Percentiles rank a stretch among this genome's conserved stretches.
Evolutionary conservation across 1,140 invertebrate genomes (phyloP).

Genomic region (Cydia splendana): DNA sequence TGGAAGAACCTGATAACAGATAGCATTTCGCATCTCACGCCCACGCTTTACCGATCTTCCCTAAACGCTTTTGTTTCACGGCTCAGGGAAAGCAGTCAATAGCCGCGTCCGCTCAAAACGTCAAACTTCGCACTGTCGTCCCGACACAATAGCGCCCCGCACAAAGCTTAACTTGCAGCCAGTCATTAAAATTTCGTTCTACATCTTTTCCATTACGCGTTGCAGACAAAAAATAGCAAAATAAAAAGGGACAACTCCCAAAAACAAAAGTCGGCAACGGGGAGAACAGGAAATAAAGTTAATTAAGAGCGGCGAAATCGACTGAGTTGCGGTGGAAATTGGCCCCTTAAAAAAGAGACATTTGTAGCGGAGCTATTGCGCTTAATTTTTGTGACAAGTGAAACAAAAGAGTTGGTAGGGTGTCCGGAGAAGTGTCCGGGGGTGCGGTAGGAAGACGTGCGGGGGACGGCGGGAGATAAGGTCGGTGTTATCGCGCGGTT

Average conservation of each 20-base stretch:
- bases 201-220: constrained; percentile 78
- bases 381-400: constrained; percentile 80
- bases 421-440: constrained; percentile 43
- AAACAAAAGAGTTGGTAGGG: constrained; percentile 77
- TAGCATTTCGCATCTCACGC: background rate
- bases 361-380: constrained; percentile 78
- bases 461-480: constrained; percentile 66
- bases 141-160: constrained; percentile 60
- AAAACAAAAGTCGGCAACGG: constrained; percentile 75
- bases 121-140: constrained; percentile 61
- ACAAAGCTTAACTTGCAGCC: constrained; percentile 75
- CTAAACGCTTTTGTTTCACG: constrained; percentile 52
- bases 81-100: constrained; percentile 48
- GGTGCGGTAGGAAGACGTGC: constrained; percentile 45
- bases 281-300: constrained; percentile 79
- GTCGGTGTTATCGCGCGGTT: constrained; percentile 64
- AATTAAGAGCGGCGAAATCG: constrained; percentile 79
- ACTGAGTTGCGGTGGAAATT: constrained; percentile 79
- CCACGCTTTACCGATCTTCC: constrained; percentile 23
- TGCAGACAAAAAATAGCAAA: constrained; percentile 78
- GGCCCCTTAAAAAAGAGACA: constrained; percentile 78
- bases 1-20: background rate
- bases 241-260: constrained; percentile 71
- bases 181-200: constrained; percentile 79
- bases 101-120: constrained; percentile 59